Evolutionary conservation across 2,888 invertebrate genomes (phyloP), one percentile per base, ranked within the genome.

Genomic region (Chymomyza caudatula): DNA sequence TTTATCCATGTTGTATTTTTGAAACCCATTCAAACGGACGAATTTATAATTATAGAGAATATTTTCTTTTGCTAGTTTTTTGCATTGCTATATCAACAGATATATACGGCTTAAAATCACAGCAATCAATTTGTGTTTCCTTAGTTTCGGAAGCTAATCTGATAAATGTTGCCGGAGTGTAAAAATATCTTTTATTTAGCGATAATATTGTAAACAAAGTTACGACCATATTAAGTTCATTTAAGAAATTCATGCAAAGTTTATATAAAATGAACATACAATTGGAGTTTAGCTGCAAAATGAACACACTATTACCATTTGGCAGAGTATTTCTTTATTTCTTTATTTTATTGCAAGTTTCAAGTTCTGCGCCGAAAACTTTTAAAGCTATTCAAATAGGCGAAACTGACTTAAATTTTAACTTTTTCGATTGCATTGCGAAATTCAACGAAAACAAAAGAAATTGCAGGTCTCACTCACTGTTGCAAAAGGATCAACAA

Each of bases 401-500:
- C 29, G 11, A 37, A 37, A 37, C 29, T 37, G 73, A 77, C 76
- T 82, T 76, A 67, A 79, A 71, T 75, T 85, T 73, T 75, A 82
- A 82, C 78, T 82, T 83, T 80, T 22, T 77, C 70, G 68, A 83
- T 83, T 83, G 75, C 44, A 70, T 73, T 73, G 74, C 67, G 68
- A 76, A 77, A 68, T 62, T 55, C 57, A 61, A 67, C 49, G 67
- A 74, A 67, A 74, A 71, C 67, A 63, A 71, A 69, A 75, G 71
- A 69, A 71, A 63, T 53, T 59, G 69, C 70, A 68, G 67, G 67
- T 62, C 69, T 77, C 56, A 49, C 42, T 47, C 13, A 60, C 70
- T 73, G 73, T 71, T 77, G 72, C 61, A 65, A 76, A 84, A 84
- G 86, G 86, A 84, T 84, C 86, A 84, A 84, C 86, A 86, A 84